Evolutionary conservation across 1,140 invertebrate species (phyloP).

Genomic region (Eumaeus atala): DNA sequence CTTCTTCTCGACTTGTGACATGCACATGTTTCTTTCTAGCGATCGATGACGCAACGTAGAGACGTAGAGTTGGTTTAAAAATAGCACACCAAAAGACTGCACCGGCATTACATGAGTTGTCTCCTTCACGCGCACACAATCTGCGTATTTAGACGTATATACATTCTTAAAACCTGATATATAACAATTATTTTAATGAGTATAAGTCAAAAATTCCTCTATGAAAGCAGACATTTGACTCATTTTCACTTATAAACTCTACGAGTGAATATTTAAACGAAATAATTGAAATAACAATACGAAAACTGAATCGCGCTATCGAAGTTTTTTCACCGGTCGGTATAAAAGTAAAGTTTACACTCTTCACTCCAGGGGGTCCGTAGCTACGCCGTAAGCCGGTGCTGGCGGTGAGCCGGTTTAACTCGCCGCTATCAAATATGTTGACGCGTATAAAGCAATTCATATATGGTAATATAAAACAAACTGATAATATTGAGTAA

Average conservation of each 20-base stretch:
- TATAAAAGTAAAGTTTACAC: not conserved
- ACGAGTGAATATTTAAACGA: no score
- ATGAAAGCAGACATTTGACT: no score
- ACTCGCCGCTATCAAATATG: constrained; percentile 4
- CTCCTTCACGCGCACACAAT: not conserved
- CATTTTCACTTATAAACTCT: no score
- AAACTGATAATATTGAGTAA: constrained; percentile 15
- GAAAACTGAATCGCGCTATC: constrained; percentile 1
- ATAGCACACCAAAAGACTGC: not conserved
- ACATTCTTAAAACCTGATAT: no score
- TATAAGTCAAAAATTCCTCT: no score
- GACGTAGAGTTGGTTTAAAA: constrained; percentile 1
- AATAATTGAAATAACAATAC: not conserved
- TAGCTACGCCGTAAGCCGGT: constrained; percentile 6
- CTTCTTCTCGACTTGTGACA: not conserved
- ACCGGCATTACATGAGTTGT: not conserved
- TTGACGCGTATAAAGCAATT: constrained; percentile 9
- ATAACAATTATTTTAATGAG: no score
- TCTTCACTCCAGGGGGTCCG: not conserved
- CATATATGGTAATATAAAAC: constrained; percentile 11
- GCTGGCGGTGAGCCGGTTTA: constrained; percentile 4
- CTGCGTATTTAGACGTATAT: not conserved
- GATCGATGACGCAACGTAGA: constrained; percentile 2
- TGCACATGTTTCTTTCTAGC: not conserved
- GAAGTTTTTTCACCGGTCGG: not conserved